These are phyloP conservation scores for Mormyrus iriodes DNA, from an alignment of 2,113 vertebrate genomes.

Conservation along the genomic window DNA sequence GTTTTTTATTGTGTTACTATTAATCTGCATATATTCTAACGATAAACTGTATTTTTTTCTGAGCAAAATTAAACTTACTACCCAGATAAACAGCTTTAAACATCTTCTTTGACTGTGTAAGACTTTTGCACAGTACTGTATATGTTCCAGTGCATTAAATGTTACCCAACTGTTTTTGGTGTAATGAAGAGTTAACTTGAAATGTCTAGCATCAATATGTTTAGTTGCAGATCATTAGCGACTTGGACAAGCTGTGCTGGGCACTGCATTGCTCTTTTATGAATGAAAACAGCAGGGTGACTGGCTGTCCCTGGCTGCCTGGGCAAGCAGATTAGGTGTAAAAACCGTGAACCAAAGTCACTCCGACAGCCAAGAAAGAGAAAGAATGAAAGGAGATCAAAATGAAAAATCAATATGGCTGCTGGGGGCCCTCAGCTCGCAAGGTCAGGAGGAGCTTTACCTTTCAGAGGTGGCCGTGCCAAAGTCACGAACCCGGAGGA, in stretches of 20 bases:
- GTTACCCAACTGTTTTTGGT: neutral
- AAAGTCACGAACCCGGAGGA: constrained; percentile 95
- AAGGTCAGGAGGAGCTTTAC: constrained; percentile 51
- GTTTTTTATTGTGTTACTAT: neutral
- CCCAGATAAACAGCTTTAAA: neutral
- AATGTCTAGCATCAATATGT: neutral
- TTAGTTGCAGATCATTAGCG: neutral
- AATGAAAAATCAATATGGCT: neutral
- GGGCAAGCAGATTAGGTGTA: neutral
- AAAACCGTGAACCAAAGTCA: neutral
- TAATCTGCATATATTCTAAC: neutral
- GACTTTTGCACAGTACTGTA: neutral
- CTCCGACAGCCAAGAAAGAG: neutral
- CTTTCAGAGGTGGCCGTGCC: constrained; percentile 89
- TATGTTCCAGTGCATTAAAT: neutral
- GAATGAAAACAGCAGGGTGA: neutral
- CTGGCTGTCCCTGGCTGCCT: neutral
- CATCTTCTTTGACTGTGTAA: neutral
- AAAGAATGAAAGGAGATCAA: neutral
- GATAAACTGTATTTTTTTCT: neutral
- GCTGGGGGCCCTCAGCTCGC: neutral
- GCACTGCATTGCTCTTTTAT: neutral
- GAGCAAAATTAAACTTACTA: neutral
- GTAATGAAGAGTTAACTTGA: neutral
- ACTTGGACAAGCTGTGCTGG: neutral